Conservation (phyloP, 2,113 vertebrate species). For the Bufo gargarizans region DNA sequence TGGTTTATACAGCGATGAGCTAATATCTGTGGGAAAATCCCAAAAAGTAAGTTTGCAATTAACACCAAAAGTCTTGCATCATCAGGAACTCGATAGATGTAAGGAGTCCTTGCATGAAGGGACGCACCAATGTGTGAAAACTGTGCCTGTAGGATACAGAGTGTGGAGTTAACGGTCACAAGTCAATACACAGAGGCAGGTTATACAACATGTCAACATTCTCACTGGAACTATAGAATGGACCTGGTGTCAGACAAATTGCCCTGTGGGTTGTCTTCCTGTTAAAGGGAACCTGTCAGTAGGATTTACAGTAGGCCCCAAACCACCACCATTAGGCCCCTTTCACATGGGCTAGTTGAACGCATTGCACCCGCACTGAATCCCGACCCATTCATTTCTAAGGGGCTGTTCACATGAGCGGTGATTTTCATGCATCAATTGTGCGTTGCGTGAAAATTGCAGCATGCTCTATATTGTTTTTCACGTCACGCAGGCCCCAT, state of each 20-base stretch:
- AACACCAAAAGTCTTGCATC: slow-evolving; percentile 81
- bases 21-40: slow-evolving; percentile 85
- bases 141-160: slow-evolving; percentile 80
- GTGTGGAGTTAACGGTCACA: not conserved
- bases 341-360: too few relatives aligned
- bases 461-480: too few relatives aligned
- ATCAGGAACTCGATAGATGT: slow-evolving; percentile 88
- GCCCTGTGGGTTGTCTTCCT: too few relatives aligned
- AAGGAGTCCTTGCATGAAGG: slow-evolving; percentile 92
- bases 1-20: slow-evolving; percentile 86
- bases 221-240: not conserved
- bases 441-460: too few relatives aligned
- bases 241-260: not conserved
- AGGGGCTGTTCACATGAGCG: too few relatives aligned
- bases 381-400: too few relatives aligned
- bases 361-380: too few relatives aligned
- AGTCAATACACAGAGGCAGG: not conserved
- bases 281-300: too few relatives aligned
- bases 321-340: too few relatives aligned
- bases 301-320: too few relatives aligned
- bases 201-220: not conserved
- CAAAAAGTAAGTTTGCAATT: slow-evolving; percentile 82
- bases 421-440: too few relatives aligned
- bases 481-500: too few relatives aligned
- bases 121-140: slow-evolving; percentile 92